Evolutionary conservation across 92 coral and sea anemone species (phyloP).

Genomic region (Epizoanthus fatuus): DNA sequence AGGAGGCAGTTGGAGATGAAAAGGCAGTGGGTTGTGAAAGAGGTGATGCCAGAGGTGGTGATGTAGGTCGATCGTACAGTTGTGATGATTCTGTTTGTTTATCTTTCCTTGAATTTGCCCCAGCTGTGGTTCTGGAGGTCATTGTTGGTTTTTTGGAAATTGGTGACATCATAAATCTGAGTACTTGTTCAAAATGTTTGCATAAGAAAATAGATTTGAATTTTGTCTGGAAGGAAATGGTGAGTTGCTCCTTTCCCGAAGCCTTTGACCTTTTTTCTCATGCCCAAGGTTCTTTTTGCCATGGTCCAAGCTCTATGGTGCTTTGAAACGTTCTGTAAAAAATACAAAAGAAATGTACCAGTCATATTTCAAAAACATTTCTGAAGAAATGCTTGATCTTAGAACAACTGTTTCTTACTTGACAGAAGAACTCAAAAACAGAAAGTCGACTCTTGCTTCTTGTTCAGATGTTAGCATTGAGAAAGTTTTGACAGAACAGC

Average conservation of each 20-base stretch:
- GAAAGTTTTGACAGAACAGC: background rate
- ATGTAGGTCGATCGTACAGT: background rate
- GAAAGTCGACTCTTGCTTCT: background rate
- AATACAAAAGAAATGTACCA: background rate
- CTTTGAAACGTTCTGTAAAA: background rate
- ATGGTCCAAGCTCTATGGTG: slow-evolving; percentile 2
- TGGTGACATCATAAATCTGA: background rate
- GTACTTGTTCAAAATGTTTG: slow-evolving; percentile 4
- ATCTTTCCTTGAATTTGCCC: background rate
- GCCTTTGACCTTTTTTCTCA: background rate
- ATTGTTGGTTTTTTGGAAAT: background rate
- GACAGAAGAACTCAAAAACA: background rate
- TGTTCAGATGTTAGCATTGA: background rate
- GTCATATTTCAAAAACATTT: background rate
- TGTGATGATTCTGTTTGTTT: background rate
- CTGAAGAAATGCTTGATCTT: background rate
- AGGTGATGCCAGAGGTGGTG: background rate
- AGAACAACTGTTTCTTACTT: background rate
- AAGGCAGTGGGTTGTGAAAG: no score
- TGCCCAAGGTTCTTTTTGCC: background rate
- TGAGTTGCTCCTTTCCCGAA: slow-evolving; percentile 2
- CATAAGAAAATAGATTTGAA: background rate
- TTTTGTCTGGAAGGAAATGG: slow-evolving; percentile 6
- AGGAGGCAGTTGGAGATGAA: background rate
- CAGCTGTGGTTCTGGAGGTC: background rate